Percentiles rank a stretch among this genome's conserved stretches.
These are phyloP conservation scores for Neopelma chrysocephalum DNA, from an alignment of 2,797 vertebrate species.

Conservation along the genomic window DNA sequence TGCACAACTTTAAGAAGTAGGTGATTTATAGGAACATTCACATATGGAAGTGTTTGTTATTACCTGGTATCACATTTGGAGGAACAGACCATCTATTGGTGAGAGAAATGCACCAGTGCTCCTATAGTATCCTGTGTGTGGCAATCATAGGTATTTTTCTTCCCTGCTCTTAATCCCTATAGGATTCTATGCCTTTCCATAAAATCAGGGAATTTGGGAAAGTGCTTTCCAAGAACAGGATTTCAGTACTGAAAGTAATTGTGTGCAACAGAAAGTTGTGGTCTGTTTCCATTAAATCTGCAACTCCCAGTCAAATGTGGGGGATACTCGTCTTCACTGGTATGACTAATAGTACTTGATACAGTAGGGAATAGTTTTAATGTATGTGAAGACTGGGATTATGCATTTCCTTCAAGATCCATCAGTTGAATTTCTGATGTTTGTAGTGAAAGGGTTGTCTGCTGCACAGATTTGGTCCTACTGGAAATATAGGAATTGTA, in stretches of 20 bases:
- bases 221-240: not conserved
- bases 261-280: not conserved
- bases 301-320: not conserved
- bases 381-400: not conserved
- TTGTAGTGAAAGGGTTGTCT: not conserved
- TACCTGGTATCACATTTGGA: not conserved
- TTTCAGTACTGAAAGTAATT: not conserved
- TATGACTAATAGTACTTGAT: not conserved
- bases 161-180: not conserved
- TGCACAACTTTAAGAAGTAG: not conserved
- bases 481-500: not conserved
- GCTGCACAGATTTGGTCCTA: not conserved
- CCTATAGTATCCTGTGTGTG: accelerated
- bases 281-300: not conserved
- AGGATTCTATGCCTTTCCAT: not conserved
- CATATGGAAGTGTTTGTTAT: not conserved
- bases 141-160: not conserved
- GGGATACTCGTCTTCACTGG: not conserved
- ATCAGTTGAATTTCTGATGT: not conserved
- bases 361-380: not conserved
- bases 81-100: not conserved
- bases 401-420: not conserved
- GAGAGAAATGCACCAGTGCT: not conserved
- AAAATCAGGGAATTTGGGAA: not conserved
- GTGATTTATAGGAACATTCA: not conserved